Percentiles rank a stretch among this genome's conserved stretches.
Conservation (phyloP, 2,888 invertebrate genomes). For the Drosophila prostipennis region DNA sequence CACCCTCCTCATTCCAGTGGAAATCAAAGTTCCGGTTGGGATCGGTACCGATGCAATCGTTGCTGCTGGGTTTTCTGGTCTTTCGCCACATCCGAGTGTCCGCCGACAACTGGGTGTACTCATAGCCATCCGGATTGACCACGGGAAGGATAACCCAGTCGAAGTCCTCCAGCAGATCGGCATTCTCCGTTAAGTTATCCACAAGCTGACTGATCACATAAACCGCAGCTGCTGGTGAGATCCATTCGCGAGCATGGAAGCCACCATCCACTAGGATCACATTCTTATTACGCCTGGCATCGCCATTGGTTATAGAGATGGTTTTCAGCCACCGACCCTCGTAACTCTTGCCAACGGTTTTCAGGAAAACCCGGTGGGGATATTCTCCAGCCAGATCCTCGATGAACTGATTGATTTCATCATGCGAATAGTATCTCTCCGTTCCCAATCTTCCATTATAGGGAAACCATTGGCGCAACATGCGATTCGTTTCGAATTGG, state of each 20-base stretch:
- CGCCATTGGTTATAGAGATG: slow-evolving; percentile 86
- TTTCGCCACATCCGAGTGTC: slow-evolving; percentile 85
- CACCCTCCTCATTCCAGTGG: slow-evolving; percentile 85
- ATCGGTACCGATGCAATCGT: slow-evolving; percentile 85
- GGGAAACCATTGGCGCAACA: slow-evolving; percentile 42
- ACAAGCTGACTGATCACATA: slow-evolving; percentile 86
- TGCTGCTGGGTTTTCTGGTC: slow-evolving; percentile 83
- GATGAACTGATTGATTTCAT: slow-evolving; percentile 85
- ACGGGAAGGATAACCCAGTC: slow-evolving; percentile 89
- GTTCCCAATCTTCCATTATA: slow-evolving; percentile 59
- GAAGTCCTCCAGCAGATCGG: slow-evolving; percentile 85
- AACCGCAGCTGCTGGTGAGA: slow-evolving; percentile 86
- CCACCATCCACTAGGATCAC: slow-evolving; percentile 86
- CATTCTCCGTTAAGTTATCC: slow-evolving; percentile 82
- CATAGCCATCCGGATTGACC: slow-evolving; percentile 90
- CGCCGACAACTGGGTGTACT: slow-evolving; percentile 84
- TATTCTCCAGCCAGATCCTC: slow-evolving; percentile 84
- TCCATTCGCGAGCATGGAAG: slow-evolving; percentile 89
- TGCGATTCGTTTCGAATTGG: slow-evolving; percentile 50
- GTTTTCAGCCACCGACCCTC: slow-evolving; percentile 86
- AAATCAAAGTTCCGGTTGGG: slow-evolving; percentile 88
- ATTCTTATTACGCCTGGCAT: slow-evolving; percentile 77
- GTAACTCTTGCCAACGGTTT: slow-evolving; percentile 86
- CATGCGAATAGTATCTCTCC: slow-evolving; percentile 65
- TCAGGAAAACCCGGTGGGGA: slow-evolving; percentile 85